phyloP scores from a whole-genome alignment of 2,888 invertebrate species.

The Campoletis raptor region DNA sequence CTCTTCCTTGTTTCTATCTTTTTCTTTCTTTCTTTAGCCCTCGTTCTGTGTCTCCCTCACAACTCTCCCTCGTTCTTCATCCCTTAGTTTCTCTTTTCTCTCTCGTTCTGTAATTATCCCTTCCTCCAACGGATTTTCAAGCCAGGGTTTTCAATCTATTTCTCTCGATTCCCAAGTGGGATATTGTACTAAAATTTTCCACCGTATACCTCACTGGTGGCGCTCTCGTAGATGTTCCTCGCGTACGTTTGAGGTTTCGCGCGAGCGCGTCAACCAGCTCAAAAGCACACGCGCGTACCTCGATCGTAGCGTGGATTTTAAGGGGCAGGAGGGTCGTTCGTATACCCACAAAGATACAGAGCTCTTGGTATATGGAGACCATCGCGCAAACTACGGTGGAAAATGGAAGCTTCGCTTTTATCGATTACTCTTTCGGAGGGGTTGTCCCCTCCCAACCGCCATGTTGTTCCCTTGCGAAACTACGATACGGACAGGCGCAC shows the following conservation, averaged over 20 bases:
- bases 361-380: background rate
- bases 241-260: constrained; percentile 18
- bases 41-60: background rate
- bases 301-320: constrained; percentile 17
- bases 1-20: background rate
- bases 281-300: constrained; percentile 22
- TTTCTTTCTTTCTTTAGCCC: no score
- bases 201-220: constrained; percentile 19
- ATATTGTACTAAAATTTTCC: background rate
- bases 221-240: background rate
- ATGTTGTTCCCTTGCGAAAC: constrained; percentile 66
- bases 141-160: background rate
- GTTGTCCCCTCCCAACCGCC: constrained; percentile 77
- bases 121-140: background rate
- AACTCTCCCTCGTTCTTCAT: background rate
- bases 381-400: constrained; percentile 73
- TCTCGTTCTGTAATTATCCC: background rate
- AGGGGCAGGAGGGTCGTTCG: constrained; percentile 26
- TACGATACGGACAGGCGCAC: constrained; percentile 72
- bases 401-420: constrained; percentile 81
- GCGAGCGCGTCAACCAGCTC: constrained; percentile 13
- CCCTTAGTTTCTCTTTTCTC: background rate
- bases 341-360: constrained; percentile 6
- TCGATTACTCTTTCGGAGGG: constrained; percentile 75
- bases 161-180: constrained; percentile 7